Conservation (phyloP, 2,797 vertebrate genomes). For the Ambastaia sidthimunki region DNA sequence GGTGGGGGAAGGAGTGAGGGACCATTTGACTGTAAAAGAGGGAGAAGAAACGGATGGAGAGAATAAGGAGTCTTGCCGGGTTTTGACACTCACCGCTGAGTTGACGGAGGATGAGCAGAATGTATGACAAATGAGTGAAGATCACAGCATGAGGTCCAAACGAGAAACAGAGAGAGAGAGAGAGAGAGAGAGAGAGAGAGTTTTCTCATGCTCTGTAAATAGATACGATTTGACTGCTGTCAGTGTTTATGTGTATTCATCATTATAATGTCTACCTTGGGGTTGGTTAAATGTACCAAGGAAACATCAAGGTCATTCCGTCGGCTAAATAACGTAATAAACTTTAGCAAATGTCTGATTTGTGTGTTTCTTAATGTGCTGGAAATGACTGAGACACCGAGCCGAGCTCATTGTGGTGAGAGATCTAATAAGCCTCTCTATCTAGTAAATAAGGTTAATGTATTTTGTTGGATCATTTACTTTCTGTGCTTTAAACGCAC, state of each 20-base stretch:
- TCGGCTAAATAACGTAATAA: conserved; percentile 77
- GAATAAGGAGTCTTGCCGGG: conserved; percentile 47
- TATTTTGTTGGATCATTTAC: conserved; percentile 65
- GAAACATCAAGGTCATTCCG: conserved; percentile 82
- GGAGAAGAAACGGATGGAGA: conserved; percentile 38
- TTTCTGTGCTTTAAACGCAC: conserved; percentile 53
- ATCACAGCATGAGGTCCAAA: conserved; percentile 60
- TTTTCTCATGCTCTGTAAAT: conserved; percentile 78
- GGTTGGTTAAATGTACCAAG: conserved; percentile 84
- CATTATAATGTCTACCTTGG: conserved; percentile 83
- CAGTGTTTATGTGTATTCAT: conserved; percentile 76
- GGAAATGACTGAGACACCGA: conserved; percentile 65
- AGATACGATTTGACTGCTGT: conserved; percentile 76
- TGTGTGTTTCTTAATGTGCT: conserved; percentile 65
- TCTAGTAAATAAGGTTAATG: conserved; percentile 66
- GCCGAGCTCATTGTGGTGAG: conserved; percentile 50
- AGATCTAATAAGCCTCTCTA: conserved; percentile 58
- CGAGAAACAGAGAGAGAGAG: conserved; percentile 51
- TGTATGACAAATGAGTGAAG: conserved; percentile 77
- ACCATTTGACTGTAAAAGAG: conserved; percentile 10
- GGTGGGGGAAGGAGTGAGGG: conserved; percentile 29
- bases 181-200: conserved; percentile 53
- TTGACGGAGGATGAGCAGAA: conserved; percentile 65
- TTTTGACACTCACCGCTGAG: conserved; percentile 54
- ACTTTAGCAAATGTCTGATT: conserved; percentile 74